Percentiles rank a stretch among this genome's conserved stretches.
Evolutionary conservation across 2,797 vertebrate species (phyloP).

Genomic region (Labroides dimidiatus): DNA sequence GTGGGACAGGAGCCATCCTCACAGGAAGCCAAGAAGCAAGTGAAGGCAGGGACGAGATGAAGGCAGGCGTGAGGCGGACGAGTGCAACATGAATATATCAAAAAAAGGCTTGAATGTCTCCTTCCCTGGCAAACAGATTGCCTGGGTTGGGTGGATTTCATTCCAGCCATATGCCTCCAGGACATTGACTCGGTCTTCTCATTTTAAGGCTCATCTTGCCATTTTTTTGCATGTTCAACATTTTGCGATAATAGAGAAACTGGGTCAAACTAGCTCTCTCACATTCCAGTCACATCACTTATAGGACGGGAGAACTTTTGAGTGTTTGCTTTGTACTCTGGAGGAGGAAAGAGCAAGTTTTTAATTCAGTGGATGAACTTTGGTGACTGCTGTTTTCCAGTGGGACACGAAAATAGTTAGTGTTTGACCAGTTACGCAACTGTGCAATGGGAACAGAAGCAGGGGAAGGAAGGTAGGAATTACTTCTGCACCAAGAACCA

Average conservation of each 20-base stretch:
- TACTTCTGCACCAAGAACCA: slow-evolving; percentile 41
- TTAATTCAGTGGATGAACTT: slow-evolving; percentile 49
- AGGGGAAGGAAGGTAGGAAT: slow-evolving; percentile 21
- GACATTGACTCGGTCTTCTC: slow-evolving; percentile 67
- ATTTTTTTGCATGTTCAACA: slow-evolving; percentile 79
- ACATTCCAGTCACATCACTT: slow-evolving; percentile 68
- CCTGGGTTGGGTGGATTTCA: slow-evolving; percentile 68
- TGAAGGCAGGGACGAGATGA: slow-evolving; percentile 64
- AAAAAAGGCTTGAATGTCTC: slow-evolving; percentile 68
- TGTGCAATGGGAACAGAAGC: slow-evolving; percentile 22
- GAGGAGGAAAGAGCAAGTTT: slow-evolving; percentile 44
- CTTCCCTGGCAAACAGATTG: slow-evolving; percentile 70
- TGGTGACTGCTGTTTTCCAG: slow-evolving; percentile 40
- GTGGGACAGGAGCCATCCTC: slow-evolving; percentile 62
- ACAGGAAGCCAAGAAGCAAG: slow-evolving; percentile 66
- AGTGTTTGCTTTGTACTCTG: slow-evolving; percentile 58
- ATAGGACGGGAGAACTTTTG: slow-evolving; percentile 57
- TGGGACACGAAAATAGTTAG: slow-evolving; percentile 28
- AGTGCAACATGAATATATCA: slow-evolving; percentile 68
- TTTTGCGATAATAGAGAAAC: slow-evolving; percentile 75
- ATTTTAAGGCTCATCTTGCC: slow-evolving; percentile 76
- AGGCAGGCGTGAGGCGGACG: slow-evolving; percentile 59
- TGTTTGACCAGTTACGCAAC: slow-evolving; percentile 32
- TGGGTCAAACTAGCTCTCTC: slow-evolving; percentile 73
- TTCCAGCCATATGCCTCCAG: slow-evolving; percentile 73